Evolutionary conservation across 2,113 vertebrate genomes (phyloP), one percentile per base, ranked within the genome.

Genomic region (Catharus minimus): DNA sequence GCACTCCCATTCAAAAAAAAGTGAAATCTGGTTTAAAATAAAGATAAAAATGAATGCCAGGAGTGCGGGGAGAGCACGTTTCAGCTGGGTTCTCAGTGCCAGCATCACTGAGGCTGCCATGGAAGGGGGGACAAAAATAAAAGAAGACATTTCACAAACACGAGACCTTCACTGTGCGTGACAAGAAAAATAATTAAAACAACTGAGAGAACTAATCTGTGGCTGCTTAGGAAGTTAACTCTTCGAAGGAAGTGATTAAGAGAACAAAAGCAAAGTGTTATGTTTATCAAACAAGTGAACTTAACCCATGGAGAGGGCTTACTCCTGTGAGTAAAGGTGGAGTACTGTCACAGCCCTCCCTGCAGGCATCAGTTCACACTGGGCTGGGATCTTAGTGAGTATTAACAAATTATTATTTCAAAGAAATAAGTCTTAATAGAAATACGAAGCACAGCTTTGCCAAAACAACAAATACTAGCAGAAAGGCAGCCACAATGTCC

Each of bases 161-260:
- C 82, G 93, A 96, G 94, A 90, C 96, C 91, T 97, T 95, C 91
- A 47, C 94, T 17, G 97, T 56, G 93, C 95, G 96, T 98, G 98
- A 98, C 92, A 53, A 96, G 97, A 97, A 98, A 96, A 97, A 97
- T 97, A 97, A 98, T 98, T 94, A 94, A 96, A 97, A 97, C 92
- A 97, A 95, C 84, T 50, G 81, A 96, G 93, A 57, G 94, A 95
- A 96, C 91, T 92, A 87, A 97, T 97, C 92, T 87, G 91, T 85
- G 86, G 93, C 95, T 90, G 93, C 91, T 87, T 88, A 77, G 89
- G 90, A 94, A 90, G 92, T 97, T 98, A 98, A 97, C 97, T 97
- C 97, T 97, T 97, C 69, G 72, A 94, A 96, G 94, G 94, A 93
- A 79, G 90, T 39, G 89, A 86, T 95, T 93, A 94, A 62, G 71